phyloP scores from a whole-genome alignment of 2,888 invertebrate species.

The Ophion obscuratus region DNA sequence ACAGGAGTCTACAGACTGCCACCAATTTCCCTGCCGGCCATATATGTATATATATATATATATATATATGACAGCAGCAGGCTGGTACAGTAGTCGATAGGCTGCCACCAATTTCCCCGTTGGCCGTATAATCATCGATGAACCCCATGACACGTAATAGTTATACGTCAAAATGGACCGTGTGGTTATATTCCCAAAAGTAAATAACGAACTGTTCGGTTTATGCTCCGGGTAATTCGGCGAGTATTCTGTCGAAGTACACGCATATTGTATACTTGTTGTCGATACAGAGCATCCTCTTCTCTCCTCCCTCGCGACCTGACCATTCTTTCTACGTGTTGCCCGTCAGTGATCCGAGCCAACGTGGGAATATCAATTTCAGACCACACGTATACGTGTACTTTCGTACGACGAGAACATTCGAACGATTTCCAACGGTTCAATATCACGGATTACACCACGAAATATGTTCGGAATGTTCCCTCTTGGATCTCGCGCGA shows the following conservation, averaged over 20 bases:
- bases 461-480: conserved; percentile 58
- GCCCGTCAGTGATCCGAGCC: conserved; percentile 16
- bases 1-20: background rate
- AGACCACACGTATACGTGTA: conserved; percentile 50
- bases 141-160: conserved; percentile 15
- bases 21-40: conserved; percentile 34
- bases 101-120: conserved; percentile 36
- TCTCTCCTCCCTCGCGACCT: background rate
- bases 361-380: conserved; percentile 63
- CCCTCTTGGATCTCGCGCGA: conserved; percentile 39
- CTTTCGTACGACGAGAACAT: conserved; percentile 35
- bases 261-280: conserved; percentile 14
- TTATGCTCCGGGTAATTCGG: conserved; percentile 16
- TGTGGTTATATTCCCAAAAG: conserved; percentile 46
- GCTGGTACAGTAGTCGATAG: background rate
- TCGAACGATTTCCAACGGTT: conserved; percentile 52
- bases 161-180: conserved; percentile 42
- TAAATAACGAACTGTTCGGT: conserved; percentile 46
- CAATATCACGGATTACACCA: conserved; percentile 58
- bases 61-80: background rate
- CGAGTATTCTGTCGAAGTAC: conserved; percentile 17
- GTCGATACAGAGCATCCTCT: background rate
- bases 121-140: conserved; percentile 35
- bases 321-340: conserved; percentile 1
- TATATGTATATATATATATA: background rate